Conservation (phyloP, 2,797 vertebrate genomes). For the Esox lucius region DNA sequence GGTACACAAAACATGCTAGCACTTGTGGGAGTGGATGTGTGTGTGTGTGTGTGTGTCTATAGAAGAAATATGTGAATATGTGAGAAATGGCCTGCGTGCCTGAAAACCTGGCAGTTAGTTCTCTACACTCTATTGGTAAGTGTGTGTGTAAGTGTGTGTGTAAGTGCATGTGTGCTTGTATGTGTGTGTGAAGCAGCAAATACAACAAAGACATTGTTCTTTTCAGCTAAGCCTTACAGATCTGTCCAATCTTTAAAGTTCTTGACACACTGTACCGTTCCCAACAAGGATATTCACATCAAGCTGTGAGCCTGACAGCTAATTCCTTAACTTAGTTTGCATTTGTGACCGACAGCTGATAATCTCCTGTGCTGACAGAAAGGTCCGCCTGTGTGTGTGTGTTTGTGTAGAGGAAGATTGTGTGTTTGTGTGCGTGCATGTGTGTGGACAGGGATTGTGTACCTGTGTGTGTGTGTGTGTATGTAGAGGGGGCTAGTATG, state of each 20-base stretch:
- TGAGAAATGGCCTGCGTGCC: neutral
- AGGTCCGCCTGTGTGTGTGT: too few species aligned
- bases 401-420: slow-evolving; percentile 10
- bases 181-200: neutral
- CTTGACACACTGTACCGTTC: neutral
- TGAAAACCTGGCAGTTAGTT: neutral
- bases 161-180: neutral
- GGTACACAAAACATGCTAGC: slow-evolving; percentile 65
- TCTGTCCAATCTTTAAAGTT: slow-evolving; percentile 4
- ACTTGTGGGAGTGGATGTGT: neutral
- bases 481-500: neutral
- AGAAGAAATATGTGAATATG: neutral
- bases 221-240: neutral
- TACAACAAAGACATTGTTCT: neutral
- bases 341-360: slow-evolving; percentile 32
- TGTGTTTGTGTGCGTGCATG: slow-evolving; percentile 2
- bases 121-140: neutral
- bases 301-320: neutral
- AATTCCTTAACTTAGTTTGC: slow-evolving; percentile 12
- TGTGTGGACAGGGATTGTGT: slow-evolving; percentile 5
- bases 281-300: slow-evolving; percentile 11
- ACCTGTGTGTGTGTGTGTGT: slow-evolving; percentile 1
- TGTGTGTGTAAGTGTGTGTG: too few species aligned
- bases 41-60: slow-evolving; percentile 3
- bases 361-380: neutral